Percentiles rank a stretch among this genome's conserved stretches.
Conservation (phyloP, 2,888 invertebrate species). For the Sipha maydis region DNA sequence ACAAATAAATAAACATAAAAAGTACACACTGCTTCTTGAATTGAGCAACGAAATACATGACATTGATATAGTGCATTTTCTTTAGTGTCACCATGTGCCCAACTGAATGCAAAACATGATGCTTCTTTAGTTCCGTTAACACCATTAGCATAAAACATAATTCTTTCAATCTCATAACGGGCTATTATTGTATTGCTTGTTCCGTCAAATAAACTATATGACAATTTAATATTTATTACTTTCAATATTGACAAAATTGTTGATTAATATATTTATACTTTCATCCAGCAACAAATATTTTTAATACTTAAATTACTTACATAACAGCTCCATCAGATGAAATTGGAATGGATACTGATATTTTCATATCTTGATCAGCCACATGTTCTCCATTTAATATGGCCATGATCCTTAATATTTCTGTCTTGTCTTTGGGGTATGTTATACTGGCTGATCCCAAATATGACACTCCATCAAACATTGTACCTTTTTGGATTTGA, state of each 20-base stretch:
- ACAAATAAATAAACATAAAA: background rate
- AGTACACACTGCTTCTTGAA: slow-evolving; percentile 86
- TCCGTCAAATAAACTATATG: slow-evolving; percentile 82
- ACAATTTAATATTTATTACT: slow-evolving; percentile 47
- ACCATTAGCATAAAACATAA: slow-evolving; percentile 94
- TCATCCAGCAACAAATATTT: background rate
- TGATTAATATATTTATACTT: background rate
- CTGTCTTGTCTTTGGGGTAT: slow-evolving; percentile 90
- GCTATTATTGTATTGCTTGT: slow-evolving; percentile 83
- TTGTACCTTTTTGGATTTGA: slow-evolving; percentile 85
- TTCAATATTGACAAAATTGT: background rate
- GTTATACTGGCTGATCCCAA: slow-evolving; percentile 91
- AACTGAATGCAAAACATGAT: slow-evolving; percentile 98
- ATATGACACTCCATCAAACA: slow-evolving; percentile 93
- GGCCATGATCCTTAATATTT: slow-evolving; percentile 93
- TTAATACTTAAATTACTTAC: slow-evolving; percentile 73
- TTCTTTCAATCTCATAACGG: slow-evolving; percentile 90
- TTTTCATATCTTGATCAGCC: slow-evolving; percentile 83
- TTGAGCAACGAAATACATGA: slow-evolving; percentile 96
- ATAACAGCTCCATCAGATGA: slow-evolving; percentile 93
- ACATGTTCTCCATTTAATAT: slow-evolving; percentile 82
- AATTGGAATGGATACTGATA: slow-evolving; percentile 91
- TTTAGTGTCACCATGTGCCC: slow-evolving; percentile 85
- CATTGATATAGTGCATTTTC: slow-evolving; percentile 94
- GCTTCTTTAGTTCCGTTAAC: slow-evolving; percentile 82